A percentile compares a stretch with the other conserved stretches of the same genome.
These are phyloP conservation scores for Seriola aureovittata DNA, from an alignment of 2,113 vertebrate species.

Conservation along the genomic window DNA sequence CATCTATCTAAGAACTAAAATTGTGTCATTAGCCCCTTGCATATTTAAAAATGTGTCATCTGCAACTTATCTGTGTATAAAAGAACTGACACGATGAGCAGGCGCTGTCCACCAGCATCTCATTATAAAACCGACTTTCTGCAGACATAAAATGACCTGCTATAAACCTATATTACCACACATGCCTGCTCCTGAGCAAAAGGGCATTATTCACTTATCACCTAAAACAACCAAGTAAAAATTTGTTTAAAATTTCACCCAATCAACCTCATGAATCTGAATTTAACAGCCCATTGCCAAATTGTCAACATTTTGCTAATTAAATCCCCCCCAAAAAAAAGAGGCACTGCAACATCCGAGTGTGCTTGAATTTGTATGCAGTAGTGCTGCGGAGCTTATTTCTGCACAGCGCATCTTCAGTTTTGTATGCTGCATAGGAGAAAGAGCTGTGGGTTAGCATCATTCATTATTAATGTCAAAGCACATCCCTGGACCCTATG, in stretches of 20 bases:
- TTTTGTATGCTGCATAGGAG: slow-evolving; percentile 23
- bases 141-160: slow-evolving; percentile 20
- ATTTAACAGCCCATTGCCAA: not conserved
- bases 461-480: slow-evolving; percentile 69
- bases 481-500: slow-evolving; percentile 38
- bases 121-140: slow-evolving; percentile 27
- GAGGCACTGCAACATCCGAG: not conserved
- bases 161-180: slow-evolving; percentile 23
- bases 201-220: slow-evolving; percentile 14
- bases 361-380: slow-evolving; percentile 5
- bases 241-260: not conserved
- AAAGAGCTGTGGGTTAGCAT: slow-evolving; percentile 44
- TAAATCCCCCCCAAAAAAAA: not conserved
- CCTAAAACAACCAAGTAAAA: slow-evolving; percentile 4
- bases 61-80: not conserved
- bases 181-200: not conserved
- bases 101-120: not conserved
- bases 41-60: not conserved
- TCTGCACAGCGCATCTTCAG: slow-evolving; percentile 8
- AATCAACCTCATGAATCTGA: not conserved
- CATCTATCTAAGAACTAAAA: not conserved
- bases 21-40: not conserved
- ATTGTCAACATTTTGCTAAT: not conserved
- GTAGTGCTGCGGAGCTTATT: slow-evolving; percentile 10
- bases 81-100: slow-evolving; percentile 7